Base-by-base conservation (phyloP, 2,113 vertebrate species). In the Nothocercus nigrocapillus region DNA sequence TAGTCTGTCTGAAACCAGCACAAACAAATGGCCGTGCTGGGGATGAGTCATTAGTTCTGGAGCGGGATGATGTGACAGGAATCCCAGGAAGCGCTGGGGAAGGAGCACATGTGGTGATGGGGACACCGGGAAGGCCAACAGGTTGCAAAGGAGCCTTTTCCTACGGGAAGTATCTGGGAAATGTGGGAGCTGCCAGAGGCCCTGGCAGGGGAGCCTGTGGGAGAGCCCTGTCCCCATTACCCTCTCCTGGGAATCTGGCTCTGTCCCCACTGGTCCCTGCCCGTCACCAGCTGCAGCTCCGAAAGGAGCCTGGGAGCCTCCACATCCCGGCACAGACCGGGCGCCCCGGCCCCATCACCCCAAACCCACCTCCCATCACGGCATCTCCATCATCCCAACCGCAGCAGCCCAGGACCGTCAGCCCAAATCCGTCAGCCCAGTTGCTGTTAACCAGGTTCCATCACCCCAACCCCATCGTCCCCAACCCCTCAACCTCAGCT, bases 1-100 rank as follows among this genome's bases (percentile, higher is more conserved):
- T 95, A 97, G 97, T 98, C 97, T 98, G 97, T 94, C 97, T 96
- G 97, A 83, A 97, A 95, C 73, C 96, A 92, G 96, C 97, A 92
- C 97, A 98, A 98, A 98, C 97, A 98, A 97, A 97, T 89, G 97
- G 96, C 98, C 88, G n/a, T 75, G 92, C 67, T 38, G 30, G 83
- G 91, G 93, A 85, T 96, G 97, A 97, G 94, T 97, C 98, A 97
- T 97, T 95, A 93, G 95, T 63, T 45, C 62, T 7, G 44, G 93
- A 88, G 72, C 92, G 5, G 24, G 30, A 76, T 58, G 95, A 90
- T 82, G 74, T 82, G 94, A 85, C 3, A 38, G 94, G 95, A 94
- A 85, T 84, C 19, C 63, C 19, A 4, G 69, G 9, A 66, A 17
- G 69, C 34, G 75, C 73, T 11, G 56, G 68, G 79, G 51, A 84